Base-by-base conservation (phyloP, 2,888 invertebrate genomes). In the Chromoteleia sp. region DNA sequence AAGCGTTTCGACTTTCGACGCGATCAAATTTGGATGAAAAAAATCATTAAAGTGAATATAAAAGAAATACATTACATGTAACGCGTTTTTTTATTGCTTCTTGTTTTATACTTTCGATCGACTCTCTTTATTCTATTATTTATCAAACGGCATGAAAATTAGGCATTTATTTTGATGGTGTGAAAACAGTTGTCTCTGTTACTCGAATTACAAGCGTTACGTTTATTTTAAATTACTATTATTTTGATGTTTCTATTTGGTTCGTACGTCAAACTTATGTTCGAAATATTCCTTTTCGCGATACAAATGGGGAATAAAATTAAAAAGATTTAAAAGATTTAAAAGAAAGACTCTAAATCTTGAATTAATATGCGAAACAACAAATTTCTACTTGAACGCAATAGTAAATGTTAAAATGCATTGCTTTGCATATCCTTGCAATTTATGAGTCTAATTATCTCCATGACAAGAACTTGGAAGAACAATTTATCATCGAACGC, bases 1-100 rank as follows among this genome's bases (percentile, higher is more conserved):
- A 67, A 74, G 30, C 84, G 82, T 81, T 83, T 84, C 82, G 58
- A 85, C 86, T 88, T 88, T 88, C 88, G 84, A 87, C 70, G 71
- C 48, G 59, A 58, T 71, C 71, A 71, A 83, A 76, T 82, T 74
- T 63, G 65, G 73, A 29, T 36, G 74, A 68, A 80, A 74, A n/a
- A 61, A 61, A 77, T 70, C 56, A 30, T 54, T 45, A 43, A 2
- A 41, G 15, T 5, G 25, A 12, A 15, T 12, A 45, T 36, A 14
- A 63, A 65, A 65, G 25, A 54, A 50, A 45, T 2, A 39, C 29
- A 17, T 33, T n/a, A 10, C 5, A 36, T 19, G 14, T 15, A 33
- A 36, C 19, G 7, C 30, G 14, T 30, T 52, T 52, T 7, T 36
- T 52, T 52, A 52, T 52, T 1, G 19, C 14, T 30, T 14, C 15